Base-by-base conservation (phyloP, 2,797 vertebrate genomes). In the Molossus alvarezi region DNA sequence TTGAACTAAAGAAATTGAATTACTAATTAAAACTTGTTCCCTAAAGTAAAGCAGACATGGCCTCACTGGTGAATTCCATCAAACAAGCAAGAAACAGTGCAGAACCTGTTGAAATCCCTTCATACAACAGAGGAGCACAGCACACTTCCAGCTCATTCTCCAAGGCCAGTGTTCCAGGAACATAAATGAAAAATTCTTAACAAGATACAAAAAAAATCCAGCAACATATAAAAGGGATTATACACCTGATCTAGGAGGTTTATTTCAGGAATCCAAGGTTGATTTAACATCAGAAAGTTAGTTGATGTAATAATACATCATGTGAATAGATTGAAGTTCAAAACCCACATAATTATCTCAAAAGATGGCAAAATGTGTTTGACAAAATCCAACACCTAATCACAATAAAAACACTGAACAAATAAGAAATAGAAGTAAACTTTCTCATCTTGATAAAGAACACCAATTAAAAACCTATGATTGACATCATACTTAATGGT, bases 1-100 rank as follows among this genome's bases (percentile, higher is more conserved):
- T 75, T 69, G 41, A 90, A 65, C n/a, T 87, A 91, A 82, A 88
- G 37, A 93, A 81, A 51, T 37, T 60, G 17, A 87, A 72, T 72
- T 77, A 27, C 81, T 77, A 62, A 33, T 33, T 80, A 91, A 84
- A 64, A 67, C 88, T 85, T 3, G 76, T 77, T 91, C 21, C 10
- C 48, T 57, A 77, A 77, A 33, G 82, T 82, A 95, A 90, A 77
- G 29, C n/a, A 23, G 14, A 51, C 12, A 27, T 53, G 41, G 25
- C 37, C 58, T 85, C 25, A 73, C 8, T 65, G n/a, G 33, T 83
- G 13, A 73, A 73, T 91, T 84, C 60, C 85, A 48, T 37, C 27
- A 91, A 73, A 93, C 1, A 57, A 64, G 9, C 11, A 60, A 51
- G 85, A 21, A 75, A 27, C n/a, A 69, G 23, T 33, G 76, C 11